Conservation (phyloP, 2,888 invertebrate species). For the Cyclophora albipunctata region DNA sequence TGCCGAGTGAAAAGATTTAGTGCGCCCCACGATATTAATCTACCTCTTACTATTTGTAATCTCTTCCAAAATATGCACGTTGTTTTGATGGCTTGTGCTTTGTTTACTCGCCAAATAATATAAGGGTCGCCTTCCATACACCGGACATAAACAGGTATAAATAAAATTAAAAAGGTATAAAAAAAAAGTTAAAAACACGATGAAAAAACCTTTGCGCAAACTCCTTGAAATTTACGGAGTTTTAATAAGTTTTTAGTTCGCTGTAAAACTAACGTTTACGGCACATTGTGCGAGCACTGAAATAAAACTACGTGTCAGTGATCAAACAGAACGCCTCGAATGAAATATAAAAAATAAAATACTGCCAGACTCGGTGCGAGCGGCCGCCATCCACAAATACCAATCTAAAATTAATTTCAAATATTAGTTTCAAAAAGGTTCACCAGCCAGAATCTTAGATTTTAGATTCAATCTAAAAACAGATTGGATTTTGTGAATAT, state of each 20-base stretch:
- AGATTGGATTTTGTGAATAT: no score
- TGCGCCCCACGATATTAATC: conserved; percentile 52
- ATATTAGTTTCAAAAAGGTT: no score
- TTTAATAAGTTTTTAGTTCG: neutral
- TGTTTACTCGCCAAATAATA: no score
- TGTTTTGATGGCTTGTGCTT: no score
- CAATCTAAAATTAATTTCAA: no score
- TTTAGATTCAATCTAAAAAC: no score
- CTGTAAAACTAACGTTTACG: conserved; percentile 2
- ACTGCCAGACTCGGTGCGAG: no score
- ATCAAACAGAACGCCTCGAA: conserved; percentile 5
- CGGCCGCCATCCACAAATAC: no score
- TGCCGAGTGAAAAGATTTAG: conserved; percentile 65
- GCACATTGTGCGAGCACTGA: neutral
- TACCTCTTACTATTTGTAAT: conserved; percentile 26
- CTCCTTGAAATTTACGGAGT: conserved; percentile 1
- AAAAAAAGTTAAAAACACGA: no score
- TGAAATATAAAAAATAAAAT: conserved; percentile 7
- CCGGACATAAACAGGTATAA: no score
- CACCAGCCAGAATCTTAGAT: no score
- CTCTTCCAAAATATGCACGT: conserved; percentile 10
- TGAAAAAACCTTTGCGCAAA: no score
- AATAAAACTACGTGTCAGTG: neutral
- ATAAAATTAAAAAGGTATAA: neutral
- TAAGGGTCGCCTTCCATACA: neutral